Evolutionary conservation across 2,113 vertebrate genomes (phyloP).

Genomic region (Anthoscopus minutus): DNA sequence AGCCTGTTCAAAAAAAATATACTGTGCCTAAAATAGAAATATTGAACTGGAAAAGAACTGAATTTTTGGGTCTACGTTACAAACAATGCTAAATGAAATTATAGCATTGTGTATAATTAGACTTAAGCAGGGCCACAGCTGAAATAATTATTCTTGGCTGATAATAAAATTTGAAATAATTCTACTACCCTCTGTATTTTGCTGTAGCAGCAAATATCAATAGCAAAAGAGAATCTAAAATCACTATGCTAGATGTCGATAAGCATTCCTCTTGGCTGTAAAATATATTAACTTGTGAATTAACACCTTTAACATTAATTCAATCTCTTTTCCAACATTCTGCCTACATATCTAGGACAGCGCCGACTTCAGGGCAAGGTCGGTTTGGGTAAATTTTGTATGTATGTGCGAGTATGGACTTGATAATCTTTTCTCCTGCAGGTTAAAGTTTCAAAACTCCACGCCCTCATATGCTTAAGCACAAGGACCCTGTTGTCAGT

Average conservation of each 20-base stretch:
- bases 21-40: neutral
- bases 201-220: neutral
- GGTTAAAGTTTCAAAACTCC: neutral
- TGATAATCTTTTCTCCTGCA: neutral
- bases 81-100: neutral
- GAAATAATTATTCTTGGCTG: neutral
- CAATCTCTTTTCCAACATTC: neutral
- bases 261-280: neutral
- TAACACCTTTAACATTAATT: neutral
- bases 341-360: neutral
- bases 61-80: neutral
- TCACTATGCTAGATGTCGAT: neutral
- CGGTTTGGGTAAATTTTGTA: neutral
- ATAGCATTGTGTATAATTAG: too few relatives aligned
- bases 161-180: neutral
- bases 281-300: neutral
- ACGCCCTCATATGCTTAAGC: neutral
- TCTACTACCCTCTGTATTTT: neutral
- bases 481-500: neutral
- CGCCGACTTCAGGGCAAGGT: fast-evolving
- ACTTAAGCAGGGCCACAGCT: neutral
- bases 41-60: neutral
- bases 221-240: neutral
- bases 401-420: too few relatives aligned
- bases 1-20: neutral